Conservation (phyloP, 2,113 vertebrate species). For the Pandion haliaetus region DNA sequence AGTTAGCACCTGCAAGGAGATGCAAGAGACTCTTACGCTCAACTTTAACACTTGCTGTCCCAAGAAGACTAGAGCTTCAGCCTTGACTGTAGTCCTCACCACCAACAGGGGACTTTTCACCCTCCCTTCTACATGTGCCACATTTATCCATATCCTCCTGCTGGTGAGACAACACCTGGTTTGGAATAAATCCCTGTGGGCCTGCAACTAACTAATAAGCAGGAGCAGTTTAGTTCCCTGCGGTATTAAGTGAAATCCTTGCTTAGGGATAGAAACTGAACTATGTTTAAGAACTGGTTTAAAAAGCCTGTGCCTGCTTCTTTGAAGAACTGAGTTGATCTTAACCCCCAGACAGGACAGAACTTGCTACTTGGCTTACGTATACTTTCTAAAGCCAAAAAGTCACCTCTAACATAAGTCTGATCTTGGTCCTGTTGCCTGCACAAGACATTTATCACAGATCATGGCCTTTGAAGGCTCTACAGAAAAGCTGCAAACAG, state of each 20-base stretch:
- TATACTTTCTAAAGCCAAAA: not conserved
- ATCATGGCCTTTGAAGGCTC: not conserved
- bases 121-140: accelerated
- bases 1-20: not conserved
- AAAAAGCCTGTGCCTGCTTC: not conserved
- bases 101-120: not conserved
- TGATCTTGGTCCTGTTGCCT: not conserved
- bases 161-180: not conserved
- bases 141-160: not conserved
- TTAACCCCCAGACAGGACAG: not conserved
- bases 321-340: not conserved
- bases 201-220: not conserved
- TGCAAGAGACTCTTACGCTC: not conserved
- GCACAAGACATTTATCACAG: not conserved
- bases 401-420: not conserved
- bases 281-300: not conserved
- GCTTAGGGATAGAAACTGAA: not conserved
- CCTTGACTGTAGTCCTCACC: not conserved
- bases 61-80: not conserved
- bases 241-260: not conserved
- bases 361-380: not conserved
- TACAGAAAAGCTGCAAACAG: not conserved
- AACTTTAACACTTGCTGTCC: not conserved
- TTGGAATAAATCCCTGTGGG: not conserved
- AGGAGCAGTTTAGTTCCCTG: not conserved